phyloP scores from a whole-genome alignment of 2,888 invertebrate species.

The Cryptocephalus moraei region DNA sequence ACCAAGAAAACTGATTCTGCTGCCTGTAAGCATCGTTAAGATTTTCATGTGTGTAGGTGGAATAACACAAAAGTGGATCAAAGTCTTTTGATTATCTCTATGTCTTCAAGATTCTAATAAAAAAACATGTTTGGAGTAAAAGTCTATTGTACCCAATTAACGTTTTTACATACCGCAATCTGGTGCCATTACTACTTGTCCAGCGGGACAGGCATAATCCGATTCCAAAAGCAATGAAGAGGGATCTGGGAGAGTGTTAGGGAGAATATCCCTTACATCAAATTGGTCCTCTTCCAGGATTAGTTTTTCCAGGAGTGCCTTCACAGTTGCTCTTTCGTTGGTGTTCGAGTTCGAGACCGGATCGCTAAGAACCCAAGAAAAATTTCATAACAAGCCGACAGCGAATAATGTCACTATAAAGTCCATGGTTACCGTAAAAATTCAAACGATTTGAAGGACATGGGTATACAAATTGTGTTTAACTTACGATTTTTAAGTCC shows the following conservation, averaged over 20 bases:
- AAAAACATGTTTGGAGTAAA: too few relatives aligned
- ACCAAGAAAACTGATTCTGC: too few relatives aligned
- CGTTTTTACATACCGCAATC: constrained; percentile 64
- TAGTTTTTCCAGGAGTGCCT: constrained; percentile 74
- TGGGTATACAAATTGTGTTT: too few relatives aligned
- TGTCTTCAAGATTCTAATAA: too few relatives aligned
- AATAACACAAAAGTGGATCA: too few relatives aligned
- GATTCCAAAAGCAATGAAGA: constrained; percentile 78
- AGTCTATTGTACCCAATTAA: too few relatives aligned
- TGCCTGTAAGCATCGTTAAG: too few relatives aligned
- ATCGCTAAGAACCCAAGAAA: constrained; percentile 49
- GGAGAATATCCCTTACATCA: constrained; percentile 84
- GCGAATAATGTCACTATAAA: neutral
- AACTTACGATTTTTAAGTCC: neutral
- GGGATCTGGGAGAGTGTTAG: constrained; percentile 90
- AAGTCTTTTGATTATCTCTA: too few relatives aligned
- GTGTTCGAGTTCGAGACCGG: constrained; percentile 79
- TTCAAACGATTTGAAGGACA: too few relatives aligned
- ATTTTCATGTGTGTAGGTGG: too few relatives aligned
- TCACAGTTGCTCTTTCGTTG: constrained; percentile 77
- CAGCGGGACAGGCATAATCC: constrained; percentile 85
- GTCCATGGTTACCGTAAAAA: too few relatives aligned
- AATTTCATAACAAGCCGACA: neutral
- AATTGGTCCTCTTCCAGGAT: constrained; percentile 91
- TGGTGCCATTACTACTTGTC: constrained; percentile 88